Conservation (phyloP, 2,113 vertebrate species). For the Clinocottus analis region DNA sequence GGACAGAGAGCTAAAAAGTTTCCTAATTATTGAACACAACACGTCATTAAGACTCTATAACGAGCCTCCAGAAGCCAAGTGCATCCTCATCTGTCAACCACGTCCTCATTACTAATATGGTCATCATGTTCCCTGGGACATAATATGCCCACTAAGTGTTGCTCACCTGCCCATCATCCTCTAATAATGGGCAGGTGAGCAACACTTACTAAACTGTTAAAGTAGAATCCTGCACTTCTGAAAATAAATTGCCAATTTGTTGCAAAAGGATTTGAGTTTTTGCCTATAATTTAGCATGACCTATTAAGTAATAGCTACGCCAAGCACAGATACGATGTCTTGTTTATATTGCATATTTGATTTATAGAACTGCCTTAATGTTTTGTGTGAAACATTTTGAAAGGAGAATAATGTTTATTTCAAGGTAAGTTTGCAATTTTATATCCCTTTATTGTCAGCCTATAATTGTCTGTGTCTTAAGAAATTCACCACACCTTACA, state of each 20-base stretch:
- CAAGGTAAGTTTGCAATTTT: not conserved
- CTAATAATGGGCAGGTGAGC: slow-evolving; percentile 51
- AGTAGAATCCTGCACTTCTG: slow-evolving; percentile 13
- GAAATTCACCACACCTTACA: not conserved
- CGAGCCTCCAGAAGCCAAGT: slow-evolving; percentile 68
- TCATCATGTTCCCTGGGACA: slow-evolving; percentile 57
- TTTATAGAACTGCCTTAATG: not conserved
- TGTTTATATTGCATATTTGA: not conserved
- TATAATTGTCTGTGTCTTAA: not conserved
- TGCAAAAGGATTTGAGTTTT: slow-evolving; percentile 16
- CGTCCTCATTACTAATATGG: slow-evolving; percentile 70
- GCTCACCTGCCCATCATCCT: slow-evolving; percentile 5
- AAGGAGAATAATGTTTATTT: not conserved
- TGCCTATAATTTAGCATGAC: slow-evolving; percentile 14
- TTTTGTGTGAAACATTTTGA: not conserved
- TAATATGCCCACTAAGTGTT: slow-evolving; percentile 1
- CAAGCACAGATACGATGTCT: not conserved
- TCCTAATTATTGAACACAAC: slow-evolving; percentile 68
- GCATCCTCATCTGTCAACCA: slow-evolving; percentile 70
- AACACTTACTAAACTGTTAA: slow-evolving; percentile 31
- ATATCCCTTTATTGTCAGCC: not conserved
- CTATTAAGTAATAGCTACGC: not conserved
- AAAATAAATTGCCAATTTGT: slow-evolving; percentile 47
- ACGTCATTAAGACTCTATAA: slow-evolving; percentile 69
- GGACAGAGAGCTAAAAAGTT: slow-evolving; percentile 56